Conservation (phyloP, 2,888 invertebrate species). For the Nephrotoma appendiculata region DNA sequence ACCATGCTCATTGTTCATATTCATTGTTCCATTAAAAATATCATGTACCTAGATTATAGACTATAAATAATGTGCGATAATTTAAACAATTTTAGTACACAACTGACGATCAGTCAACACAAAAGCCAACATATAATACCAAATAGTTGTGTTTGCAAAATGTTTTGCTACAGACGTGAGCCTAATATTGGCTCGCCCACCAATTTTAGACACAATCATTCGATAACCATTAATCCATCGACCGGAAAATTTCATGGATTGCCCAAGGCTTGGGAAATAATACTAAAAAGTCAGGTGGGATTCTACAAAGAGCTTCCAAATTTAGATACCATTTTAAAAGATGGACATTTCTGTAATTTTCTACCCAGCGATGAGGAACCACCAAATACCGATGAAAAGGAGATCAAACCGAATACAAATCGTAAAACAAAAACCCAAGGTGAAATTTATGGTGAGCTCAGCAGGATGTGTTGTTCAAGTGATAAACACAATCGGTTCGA, state of each 20-base stretch:
- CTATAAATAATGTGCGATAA: too few relatives aligned
- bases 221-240: constrained; percentile 68
- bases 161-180: constrained; percentile 17
- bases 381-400: constrained; percentile 58
- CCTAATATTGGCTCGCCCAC: constrained; percentile 64
- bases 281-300: constrained; percentile 70
- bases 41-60: too few relatives aligned
- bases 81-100: too few relatives aligned
- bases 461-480: constrained; percentile 63
- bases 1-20: too few relatives aligned
- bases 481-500: constrained; percentile 72
- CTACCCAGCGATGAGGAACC: constrained; percentile 67
- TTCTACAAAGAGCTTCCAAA: constrained; percentile 77
- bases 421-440: constrained; percentile 27
- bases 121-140: too few relatives aligned
- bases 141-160: too few relatives aligned
- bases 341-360: constrained; percentile 80
- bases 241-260: constrained; percentile 77
- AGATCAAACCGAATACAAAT: constrained; percentile 47
- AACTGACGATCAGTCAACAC: too few relatives aligned
- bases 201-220: constrained; percentile 71
- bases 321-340: constrained; percentile 80
- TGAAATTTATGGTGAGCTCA: constrained; percentile 55
- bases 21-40: too few relatives aligned
- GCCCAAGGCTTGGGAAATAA: constrained; percentile 65